phyloP scores from a whole-genome alignment of 2,888 invertebrate species.

The Leuctra nigra region DNA sequence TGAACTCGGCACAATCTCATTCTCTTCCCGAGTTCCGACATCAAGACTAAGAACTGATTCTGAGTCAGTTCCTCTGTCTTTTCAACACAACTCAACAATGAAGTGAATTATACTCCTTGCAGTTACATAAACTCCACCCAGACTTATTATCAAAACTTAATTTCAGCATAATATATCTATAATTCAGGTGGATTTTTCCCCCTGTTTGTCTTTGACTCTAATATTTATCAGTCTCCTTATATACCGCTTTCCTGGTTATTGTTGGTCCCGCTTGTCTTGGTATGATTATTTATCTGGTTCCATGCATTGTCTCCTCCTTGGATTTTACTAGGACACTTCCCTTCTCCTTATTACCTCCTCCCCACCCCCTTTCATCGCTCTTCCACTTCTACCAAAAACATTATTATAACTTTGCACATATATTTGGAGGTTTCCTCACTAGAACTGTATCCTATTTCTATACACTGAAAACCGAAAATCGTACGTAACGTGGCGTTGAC shows the following conservation, averaged over 20 bases:
- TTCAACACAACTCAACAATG: too few relatives aligned
- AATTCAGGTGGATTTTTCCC: slow-evolving; percentile 13
- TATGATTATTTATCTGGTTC: slow-evolving; percentile 8
- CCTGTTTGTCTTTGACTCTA: slow-evolving; percentile 1
- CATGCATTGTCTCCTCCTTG: slow-evolving; percentile 3
- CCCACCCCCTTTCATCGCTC: neutral
- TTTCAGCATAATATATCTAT: slow-evolving; percentile 10
- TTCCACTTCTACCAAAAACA: slow-evolving; percentile 13
- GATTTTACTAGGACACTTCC: slow-evolving; percentile 5
- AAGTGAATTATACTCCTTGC: too few relatives aligned
- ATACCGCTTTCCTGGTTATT: slow-evolving; percentile 8
- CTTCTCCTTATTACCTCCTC: slow-evolving; percentile 2
- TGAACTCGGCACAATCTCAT: too few relatives aligned
- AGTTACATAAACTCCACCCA: too few relatives aligned
- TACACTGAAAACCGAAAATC: slow-evolving; percentile 2
- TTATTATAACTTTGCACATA: slow-evolving; percentile 27
- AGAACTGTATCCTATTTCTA: slow-evolving; percentile 8
- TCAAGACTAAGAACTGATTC: too few relatives aligned
- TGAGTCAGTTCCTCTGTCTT: too few relatives aligned
- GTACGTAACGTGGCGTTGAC: neutral
- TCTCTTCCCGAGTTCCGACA: too few relatives aligned
- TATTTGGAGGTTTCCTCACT: slow-evolving; percentile 18
- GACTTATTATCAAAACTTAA: neutral
- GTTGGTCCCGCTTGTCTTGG: slow-evolving; percentile 13
- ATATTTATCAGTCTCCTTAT: slow-evolving; percentile 17